A percentile compares a stretch with the other conserved stretches of the same genome.
phyloP scores from a whole-genome alignment of 2,113 vertebrate genomes.

The Peucedramus taeniatus region DNA sequence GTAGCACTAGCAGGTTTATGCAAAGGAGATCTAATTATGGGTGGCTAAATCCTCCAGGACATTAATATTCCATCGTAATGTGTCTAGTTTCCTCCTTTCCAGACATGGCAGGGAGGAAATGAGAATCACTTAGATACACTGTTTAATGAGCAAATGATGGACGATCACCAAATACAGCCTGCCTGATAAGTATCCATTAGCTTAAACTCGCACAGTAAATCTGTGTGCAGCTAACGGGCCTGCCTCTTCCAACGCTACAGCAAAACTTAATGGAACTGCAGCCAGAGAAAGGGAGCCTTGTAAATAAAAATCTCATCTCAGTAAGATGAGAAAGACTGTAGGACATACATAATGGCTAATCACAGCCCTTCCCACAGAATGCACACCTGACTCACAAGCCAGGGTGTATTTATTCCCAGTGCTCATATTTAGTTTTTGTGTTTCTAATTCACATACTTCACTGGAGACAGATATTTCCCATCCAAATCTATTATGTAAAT shows the following conservation, averaged over 20 bases:
- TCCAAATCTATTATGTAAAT: conserved; percentile 60
- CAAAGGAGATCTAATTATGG: conserved; percentile 55
- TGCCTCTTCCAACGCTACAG: not conserved
- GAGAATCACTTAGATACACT: conserved; percentile 64
- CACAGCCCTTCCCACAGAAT: not conserved
- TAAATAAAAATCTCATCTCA: not conserved
- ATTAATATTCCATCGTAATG: conserved; percentile 69
- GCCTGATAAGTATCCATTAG: conserved; percentile 65
- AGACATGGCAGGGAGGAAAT: conserved; percentile 65
- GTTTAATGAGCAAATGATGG: conserved; percentile 71
- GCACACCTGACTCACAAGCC: conserved; percentile 3
- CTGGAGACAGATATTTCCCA: conserved; percentile 18
- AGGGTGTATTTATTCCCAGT: conserved; percentile 16
- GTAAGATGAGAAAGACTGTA: not conserved
- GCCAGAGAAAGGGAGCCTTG: not conserved
- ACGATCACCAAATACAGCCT: conserved; percentile 63
- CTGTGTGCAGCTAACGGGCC: not conserved
- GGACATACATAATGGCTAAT: conserved; percentile 16
- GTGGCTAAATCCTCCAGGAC: conserved; percentile 48
- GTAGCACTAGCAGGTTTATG: conserved; percentile 49
- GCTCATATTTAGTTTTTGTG: conserved; percentile 39
- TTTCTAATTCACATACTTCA: conserved; percentile 33
- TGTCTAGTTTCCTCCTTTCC: conserved; percentile 66
- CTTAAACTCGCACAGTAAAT: conserved; percentile 56
- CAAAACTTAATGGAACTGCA: conserved; percentile 18